Conservation (phyloP, 2,888 invertebrate species). For the Strigamia transsilvanica region DNA sequence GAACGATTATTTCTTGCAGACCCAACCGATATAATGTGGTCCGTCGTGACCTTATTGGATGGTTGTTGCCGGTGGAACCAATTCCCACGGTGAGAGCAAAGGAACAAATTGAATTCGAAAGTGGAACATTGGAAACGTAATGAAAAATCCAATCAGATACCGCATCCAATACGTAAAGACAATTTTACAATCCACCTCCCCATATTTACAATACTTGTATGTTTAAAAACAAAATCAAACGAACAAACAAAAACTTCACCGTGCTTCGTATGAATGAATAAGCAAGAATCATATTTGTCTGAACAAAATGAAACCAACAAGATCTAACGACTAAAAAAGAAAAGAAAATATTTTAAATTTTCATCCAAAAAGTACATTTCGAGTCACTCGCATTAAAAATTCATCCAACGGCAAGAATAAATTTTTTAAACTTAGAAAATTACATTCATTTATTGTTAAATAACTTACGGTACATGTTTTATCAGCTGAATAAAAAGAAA, state of each 20-base stretch:
- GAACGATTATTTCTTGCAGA: conserved; percentile 34
- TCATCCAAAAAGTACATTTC: neutral
- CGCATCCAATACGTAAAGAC: neutral
- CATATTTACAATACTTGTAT: no score
- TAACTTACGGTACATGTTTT: neutral
- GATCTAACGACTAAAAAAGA: neutral
- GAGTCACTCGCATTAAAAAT: neutral
- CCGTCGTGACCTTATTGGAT: conserved; percentile 39
- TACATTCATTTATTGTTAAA: neutral
- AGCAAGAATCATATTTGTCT: no score
- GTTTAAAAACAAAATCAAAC: neutral
- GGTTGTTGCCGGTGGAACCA: conserved; percentile 38
- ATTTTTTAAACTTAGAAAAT: neutral
- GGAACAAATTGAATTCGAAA: conserved; percentile 40
- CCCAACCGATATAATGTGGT: conserved; percentile 1
- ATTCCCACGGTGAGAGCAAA: conserved; percentile 15
- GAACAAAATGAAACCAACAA: neutral
- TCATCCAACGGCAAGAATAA: neutral
- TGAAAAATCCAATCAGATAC: conserved; percentile 29
- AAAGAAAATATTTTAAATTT: neutral
- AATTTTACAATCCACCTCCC: neutral
- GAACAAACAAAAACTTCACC: neutral
- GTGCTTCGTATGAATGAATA: no score
- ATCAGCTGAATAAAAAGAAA: neutral
- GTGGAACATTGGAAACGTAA: conserved; percentile 24